Conservation (phyloP, 35 echinoderm and acorn worm species). For the Ophioderma brevispina region DNA sequence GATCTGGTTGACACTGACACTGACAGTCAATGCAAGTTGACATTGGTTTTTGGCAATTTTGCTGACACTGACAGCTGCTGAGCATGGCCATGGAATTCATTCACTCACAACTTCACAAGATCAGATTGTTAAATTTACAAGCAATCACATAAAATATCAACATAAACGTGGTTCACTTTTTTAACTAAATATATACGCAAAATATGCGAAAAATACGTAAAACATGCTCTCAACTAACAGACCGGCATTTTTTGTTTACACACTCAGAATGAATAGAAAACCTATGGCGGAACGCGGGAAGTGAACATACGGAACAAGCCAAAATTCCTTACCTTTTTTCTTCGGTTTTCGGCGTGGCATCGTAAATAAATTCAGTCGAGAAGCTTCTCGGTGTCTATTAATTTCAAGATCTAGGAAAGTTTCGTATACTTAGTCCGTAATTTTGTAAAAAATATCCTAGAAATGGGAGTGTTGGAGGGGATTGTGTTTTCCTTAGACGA, state of each 20-base stretch:
- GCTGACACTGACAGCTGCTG: too few species aligned
- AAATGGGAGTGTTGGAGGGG: not conserved
- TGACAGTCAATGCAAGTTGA: too few species aligned
- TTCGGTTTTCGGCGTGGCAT: slow-evolving; percentile 66
- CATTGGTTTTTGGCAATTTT: too few species aligned
- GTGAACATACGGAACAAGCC: not conserved
- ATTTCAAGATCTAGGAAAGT: slow-evolving; percentile 60
- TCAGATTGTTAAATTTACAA: too few species aligned
- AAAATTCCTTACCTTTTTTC: slow-evolving; percentile 60
- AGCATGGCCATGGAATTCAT: too few species aligned
- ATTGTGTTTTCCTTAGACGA: not conserved
- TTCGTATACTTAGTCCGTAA: slow-evolving; percentile 64
- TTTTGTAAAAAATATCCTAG: slow-evolving; percentile 30
- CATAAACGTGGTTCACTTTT: too few species aligned
- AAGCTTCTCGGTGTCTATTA: slow-evolving; percentile 3
- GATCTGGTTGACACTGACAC: too few species aligned
- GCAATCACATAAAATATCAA: too few species aligned
- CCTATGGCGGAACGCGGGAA: not conserved
- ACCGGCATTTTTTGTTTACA: not conserved
- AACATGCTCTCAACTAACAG: not conserved
- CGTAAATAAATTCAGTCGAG: slow-evolving; percentile 1
- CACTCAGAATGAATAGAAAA: not conserved
- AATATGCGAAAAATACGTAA: not conserved
- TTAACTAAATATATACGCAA: too few species aligned
- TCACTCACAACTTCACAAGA: too few species aligned